Percentiles rank a stretch among this genome's conserved stretches.
phyloP scores from a whole-genome alignment of 2,797 vertebrate species.

The Ibycter americanus region DNA sequence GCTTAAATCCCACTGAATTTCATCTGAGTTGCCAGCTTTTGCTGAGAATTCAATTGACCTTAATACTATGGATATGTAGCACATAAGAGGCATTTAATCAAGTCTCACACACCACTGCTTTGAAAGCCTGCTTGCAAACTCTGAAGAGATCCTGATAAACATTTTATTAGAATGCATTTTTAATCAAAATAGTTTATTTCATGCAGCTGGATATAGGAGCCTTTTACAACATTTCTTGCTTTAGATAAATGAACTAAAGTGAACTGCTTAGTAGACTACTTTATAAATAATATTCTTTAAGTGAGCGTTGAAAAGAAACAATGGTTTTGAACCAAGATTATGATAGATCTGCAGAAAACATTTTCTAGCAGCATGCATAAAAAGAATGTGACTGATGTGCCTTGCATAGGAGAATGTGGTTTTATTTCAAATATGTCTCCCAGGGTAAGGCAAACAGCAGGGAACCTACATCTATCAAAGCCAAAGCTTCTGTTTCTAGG shows the following conservation, averaged over 20 bases:
- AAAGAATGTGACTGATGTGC: not conserved
- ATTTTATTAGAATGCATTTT: conserved; percentile 10
- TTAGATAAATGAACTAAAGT: not conserved
- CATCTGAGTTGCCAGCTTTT: conserved; percentile 20
- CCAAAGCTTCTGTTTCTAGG: not conserved
- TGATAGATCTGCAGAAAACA: not conserved
- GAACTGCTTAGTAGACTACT: not conserved
- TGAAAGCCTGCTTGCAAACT: conserved; percentile 8
- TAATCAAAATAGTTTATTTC: not conserved
- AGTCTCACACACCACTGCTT: not conserved
- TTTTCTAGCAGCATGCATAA: not conserved
- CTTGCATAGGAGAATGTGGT: not conserved
- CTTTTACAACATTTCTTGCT: not conserved
- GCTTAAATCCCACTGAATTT: conserved; percentile 26
- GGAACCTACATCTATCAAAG: not conserved
- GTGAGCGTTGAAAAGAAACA: not conserved
- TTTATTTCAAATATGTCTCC: not conserved
- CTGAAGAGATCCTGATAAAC: not conserved
- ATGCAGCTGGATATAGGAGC: not conserved
- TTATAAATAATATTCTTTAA: not conserved
- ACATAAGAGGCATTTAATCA: conserved; percentile 18
- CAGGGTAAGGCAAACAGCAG: not conserved
- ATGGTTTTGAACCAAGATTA: not conserved
- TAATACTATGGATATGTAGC: not conserved
- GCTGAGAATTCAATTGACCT: conserved; percentile 24